Evolutionary conservation across 2,113 vertebrate species (phyloP).

Genomic region (Dicentrarchus labrax): DNA sequence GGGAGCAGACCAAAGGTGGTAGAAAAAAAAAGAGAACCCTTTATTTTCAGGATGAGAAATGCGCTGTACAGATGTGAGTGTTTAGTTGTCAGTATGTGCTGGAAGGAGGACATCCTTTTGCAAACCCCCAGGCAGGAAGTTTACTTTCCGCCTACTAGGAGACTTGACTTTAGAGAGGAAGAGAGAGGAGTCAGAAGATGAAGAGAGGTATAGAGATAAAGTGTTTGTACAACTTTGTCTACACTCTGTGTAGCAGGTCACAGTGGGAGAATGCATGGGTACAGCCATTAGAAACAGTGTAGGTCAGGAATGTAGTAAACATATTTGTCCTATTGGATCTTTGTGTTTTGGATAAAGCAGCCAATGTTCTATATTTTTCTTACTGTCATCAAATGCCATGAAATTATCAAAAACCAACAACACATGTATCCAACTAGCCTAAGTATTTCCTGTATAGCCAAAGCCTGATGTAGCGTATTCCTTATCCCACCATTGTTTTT

Average conservation of each 20-base stretch:
- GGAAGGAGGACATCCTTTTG: slow-evolving; percentile 43
- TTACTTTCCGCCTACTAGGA: slow-evolving; percentile 33
- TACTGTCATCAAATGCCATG: slow-evolving; percentile 23
- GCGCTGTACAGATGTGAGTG: slow-evolving; percentile 59
- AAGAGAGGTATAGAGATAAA: slow-evolving; percentile 34
- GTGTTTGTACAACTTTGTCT: slow-evolving; percentile 35
- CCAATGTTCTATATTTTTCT: background rate
- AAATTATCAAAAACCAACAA: slow-evolving; percentile 12
- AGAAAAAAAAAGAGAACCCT: slow-evolving; percentile 51
- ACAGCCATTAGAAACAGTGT: slow-evolving; percentile 8
- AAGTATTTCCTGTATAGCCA: background rate
- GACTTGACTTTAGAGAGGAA: slow-evolving; percentile 52
- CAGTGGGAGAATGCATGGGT: slow-evolving; percentile 11
- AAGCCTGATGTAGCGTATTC: slow-evolving; percentile 2
- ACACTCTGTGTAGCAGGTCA: slow-evolving; percentile 6
- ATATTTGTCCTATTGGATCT: background rate
- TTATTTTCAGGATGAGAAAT: slow-evolving; percentile 75
- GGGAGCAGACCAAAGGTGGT: slow-evolving; percentile 38
- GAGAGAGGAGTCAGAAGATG: slow-evolving; percentile 39
- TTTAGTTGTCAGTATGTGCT: slow-evolving; percentile 59
- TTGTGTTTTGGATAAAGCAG: background rate
- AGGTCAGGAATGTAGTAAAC: slow-evolving; percentile 36
- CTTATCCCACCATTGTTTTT: background rate
- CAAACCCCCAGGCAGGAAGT: slow-evolving; percentile 54
- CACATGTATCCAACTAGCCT: background rate